These are phyloP conservation scores for Clinocottus analis DNA, from an alignment of 2,113 vertebrate species.

Conservation along the genomic window DNA sequence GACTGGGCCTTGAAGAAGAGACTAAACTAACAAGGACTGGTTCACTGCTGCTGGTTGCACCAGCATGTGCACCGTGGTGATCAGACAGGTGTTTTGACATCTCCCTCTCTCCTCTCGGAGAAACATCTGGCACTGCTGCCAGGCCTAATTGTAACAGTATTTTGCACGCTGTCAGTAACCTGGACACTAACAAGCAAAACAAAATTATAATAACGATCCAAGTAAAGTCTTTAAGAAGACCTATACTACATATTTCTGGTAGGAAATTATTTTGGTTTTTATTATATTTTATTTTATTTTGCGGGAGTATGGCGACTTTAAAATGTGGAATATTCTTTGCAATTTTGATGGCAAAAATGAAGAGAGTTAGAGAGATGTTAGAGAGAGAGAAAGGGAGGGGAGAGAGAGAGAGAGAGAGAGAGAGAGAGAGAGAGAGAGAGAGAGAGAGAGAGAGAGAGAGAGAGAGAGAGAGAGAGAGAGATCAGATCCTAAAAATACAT, in stretches of 20 bases:
- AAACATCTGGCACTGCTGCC: constrained; percentile 81
- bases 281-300: constrained; percentile 13
- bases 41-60: constrained; percentile 68
- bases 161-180: constrained; percentile 80
- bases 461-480: not conserved
- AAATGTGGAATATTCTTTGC: not conserved
- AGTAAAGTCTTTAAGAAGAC: constrained; percentile 52
- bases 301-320: not conserved
- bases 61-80: constrained; percentile 74
- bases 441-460: too few species aligned
- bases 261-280: constrained; percentile 46
- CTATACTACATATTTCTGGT: constrained; percentile 8
- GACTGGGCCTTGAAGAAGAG: constrained; percentile 61
- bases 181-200: constrained; percentile 76
- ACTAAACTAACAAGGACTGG: constrained; percentile 73
- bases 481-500: not conserved
- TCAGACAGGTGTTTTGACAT: constrained; percentile 84
- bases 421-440: too few species aligned
- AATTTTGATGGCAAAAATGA: too few species aligned
- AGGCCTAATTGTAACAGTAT: constrained; percentile 77
- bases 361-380: too few species aligned
- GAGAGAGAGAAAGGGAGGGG: too few species aligned
- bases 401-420: too few species aligned
- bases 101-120: constrained; percentile 73
- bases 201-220: constrained; percentile 72